Base-by-base conservation (phyloP, 2,888 invertebrate genomes). In the Sinohyriopsis cumingii region DNA sequence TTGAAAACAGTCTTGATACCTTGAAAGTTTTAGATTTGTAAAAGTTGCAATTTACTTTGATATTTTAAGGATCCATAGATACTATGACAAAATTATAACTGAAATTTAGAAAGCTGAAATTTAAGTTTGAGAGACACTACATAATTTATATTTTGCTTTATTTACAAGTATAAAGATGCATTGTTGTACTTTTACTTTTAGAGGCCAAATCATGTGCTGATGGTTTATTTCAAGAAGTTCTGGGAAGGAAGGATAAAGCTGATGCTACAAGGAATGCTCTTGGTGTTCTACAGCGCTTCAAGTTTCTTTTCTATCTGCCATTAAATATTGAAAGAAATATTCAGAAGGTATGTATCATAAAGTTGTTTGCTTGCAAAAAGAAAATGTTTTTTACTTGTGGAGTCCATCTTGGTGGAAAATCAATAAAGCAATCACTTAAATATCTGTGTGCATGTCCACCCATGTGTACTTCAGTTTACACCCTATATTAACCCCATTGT, bases 251-350 rank as follows among this genome's bases (percentile, higher is more conserved):
- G 88, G 99, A 99, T 87, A 94, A 95, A 83, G 99, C 99, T 0
- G 99, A 99, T 89, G 95, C 97, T 66, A 99, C 98, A 0, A 93
- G 99, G 63, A 98, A 97, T 86, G 98, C 98, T 0, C 92, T 99
- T 6, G 95, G 96, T 72, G 94, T 99, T 12, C 92, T 99, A 80
- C 96, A 96, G 65, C 92, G 99, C 60, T 99, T 98, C 91, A 95
- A 95, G 90, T 98, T 99, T 90, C 92, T 99, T 15, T 99, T 99
- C 90, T 97, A 98, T 89, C 92, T 99, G 82, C 98, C 99, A 0
- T 95, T 96, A 56, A 95, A 95, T 63, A 98, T 99, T 64, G 97
- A 98, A 86, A 94, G 94, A 81, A 98, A 97, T 85, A 96, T 99
- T 74, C 93, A 95, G 82, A 95, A 95, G 87, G 92, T 91, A 77